Conservation (phyloP, 2,797 vertebrate species). For the Pseudochirops corinnae region DNA sequence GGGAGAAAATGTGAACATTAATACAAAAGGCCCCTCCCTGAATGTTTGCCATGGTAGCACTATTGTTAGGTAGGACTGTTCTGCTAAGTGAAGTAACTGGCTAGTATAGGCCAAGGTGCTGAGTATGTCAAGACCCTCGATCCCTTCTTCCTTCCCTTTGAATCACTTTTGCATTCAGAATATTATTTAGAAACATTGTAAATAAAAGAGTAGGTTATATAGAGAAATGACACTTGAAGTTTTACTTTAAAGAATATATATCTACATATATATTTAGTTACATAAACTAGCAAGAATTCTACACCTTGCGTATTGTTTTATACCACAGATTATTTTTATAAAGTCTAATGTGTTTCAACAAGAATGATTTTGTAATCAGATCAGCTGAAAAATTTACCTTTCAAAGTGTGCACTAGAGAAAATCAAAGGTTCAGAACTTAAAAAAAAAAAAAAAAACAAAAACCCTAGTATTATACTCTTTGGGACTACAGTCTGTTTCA, state of each 20-base stretch:
- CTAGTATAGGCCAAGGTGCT: neutral
- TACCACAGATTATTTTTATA: conserved; percentile 89
- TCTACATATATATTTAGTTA: conserved; percentile 85
- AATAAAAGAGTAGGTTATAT: conserved; percentile 85
- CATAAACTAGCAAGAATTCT: conserved; percentile 82
- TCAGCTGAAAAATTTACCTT: conserved; percentile 74
- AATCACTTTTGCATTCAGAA: conserved; percentile 73
- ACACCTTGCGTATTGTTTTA: conserved; percentile 84
- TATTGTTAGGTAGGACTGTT: neutral
- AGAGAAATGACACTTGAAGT: conserved; percentile 82
- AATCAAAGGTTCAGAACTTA: conserved; percentile 65
- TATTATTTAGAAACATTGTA: conserved; percentile 84
- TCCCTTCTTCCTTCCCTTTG: conserved; percentile 5
- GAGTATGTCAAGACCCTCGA: neutral
- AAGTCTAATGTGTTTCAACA: conserved; percentile 82
- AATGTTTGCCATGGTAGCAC: neutral
- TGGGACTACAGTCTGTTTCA: conserved; percentile 53
- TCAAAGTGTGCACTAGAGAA: conserved; percentile 80
- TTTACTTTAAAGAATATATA: conserved; percentile 82
- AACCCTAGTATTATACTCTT: conserved; percentile 56
- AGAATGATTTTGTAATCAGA: conserved; percentile 81
- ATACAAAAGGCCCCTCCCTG: neutral
- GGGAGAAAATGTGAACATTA: neutral
- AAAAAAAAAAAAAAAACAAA: neutral
- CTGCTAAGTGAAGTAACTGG: neutral